A percentile compares a stretch with the other conserved stretches of the same genome.
phyloP scores from a whole-genome alignment of 2,113 vertebrate genomes.

The Echinops telfairi region DNA sequence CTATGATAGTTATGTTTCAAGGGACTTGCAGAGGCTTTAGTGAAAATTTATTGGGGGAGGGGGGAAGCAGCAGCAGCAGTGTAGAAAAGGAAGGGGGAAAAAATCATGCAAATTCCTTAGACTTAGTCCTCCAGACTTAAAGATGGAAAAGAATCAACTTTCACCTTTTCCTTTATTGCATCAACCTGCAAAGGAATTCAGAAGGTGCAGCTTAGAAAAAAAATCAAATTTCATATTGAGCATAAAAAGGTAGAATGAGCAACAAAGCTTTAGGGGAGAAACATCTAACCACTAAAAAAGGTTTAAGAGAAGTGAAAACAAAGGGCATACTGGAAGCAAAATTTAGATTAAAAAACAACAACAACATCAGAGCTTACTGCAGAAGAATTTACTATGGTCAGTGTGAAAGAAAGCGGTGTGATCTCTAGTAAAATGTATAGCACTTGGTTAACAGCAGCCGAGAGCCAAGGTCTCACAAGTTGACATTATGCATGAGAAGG shows the following conservation, averaged over 20 bases:
- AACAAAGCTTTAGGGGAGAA: slow-evolving; percentile 89
- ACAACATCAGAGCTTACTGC: slow-evolving; percentile 78
- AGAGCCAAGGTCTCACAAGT: slow-evolving; percentile 70
- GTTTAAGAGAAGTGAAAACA: slow-evolving; percentile 85
- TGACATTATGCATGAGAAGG: slow-evolving; percentile 69
- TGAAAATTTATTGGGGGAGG: slow-evolving; percentile 89
- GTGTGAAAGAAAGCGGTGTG: slow-evolving; percentile 81
- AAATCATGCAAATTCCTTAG: slow-evolving; percentile 97
- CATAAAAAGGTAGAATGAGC: slow-evolving; percentile 92
- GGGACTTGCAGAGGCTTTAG: slow-evolving; percentile 92
- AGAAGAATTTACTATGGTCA: slow-evolving; percentile 80
- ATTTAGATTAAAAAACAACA: slow-evolving; percentile 53
- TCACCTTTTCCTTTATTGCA: slow-evolving; percentile 98
- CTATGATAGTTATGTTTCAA: slow-evolving; percentile 90
- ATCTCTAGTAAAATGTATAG: slow-evolving; percentile 75
- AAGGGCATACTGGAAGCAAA: slow-evolving; percentile 87
- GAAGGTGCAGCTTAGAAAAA: slow-evolving; percentile 96
- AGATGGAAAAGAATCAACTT: slow-evolving; percentile 98
- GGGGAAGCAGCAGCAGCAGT: slow-evolving; percentile 95
- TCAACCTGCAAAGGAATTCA: slow-evolving; percentile 99
- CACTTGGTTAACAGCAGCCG: slow-evolving; percentile 80
- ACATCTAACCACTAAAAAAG: slow-evolving; percentile 86
- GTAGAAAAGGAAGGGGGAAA: slow-evolving; percentile 89
- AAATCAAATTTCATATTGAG: slow-evolving; percentile 90
- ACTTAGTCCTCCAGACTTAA: slow-evolving; percentile 98